These are phyloP conservation scores for Sebastes kiyomatsui DNA, from an alignment of 2,797 vertebrate genomes.

Conservation along the genomic window DNA sequence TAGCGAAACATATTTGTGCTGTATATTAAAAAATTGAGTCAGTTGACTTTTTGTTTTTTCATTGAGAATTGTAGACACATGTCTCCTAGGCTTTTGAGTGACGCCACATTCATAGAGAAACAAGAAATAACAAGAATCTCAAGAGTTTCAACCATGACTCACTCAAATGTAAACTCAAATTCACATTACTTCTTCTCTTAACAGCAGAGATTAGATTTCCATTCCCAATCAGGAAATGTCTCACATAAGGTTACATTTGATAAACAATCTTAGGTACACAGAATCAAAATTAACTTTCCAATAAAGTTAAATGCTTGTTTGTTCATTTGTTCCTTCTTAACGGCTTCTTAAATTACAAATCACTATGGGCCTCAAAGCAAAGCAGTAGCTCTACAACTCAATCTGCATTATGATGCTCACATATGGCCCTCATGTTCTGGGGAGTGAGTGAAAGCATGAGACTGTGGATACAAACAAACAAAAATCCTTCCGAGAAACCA, in stretches of 20 bases:
- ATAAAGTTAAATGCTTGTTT: background rate
- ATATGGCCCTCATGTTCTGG: background rate
- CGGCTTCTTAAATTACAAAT: background rate
- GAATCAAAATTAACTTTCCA: background rate
- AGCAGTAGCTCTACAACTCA: background rate
- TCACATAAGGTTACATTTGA: background rate
- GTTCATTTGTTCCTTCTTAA: background rate
- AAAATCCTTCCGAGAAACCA: background rate
- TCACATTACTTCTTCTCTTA: background rate
- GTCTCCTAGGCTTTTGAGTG: conserved; percentile 15
- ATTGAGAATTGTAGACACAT: background rate
- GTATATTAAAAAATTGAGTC: background rate
- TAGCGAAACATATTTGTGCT: background rate
- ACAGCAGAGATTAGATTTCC: background rate
- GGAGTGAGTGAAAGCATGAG: background rate
- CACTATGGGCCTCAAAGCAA: background rate
- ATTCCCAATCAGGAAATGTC: background rate
- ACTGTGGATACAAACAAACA: background rate
- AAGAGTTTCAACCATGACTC: conserved; percentile 8
- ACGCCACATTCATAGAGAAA: background rate
- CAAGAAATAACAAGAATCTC: background rate
- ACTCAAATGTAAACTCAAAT: background rate
- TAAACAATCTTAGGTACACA: background rate
- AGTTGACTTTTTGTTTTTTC: conserved; percentile 39
- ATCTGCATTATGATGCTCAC: background rate